Evolutionary conservation across 2,888 invertebrate genomes (phyloP), one percentile per base, ranked within the genome.

Genomic region (Stenotaenia linearis): DNA sequence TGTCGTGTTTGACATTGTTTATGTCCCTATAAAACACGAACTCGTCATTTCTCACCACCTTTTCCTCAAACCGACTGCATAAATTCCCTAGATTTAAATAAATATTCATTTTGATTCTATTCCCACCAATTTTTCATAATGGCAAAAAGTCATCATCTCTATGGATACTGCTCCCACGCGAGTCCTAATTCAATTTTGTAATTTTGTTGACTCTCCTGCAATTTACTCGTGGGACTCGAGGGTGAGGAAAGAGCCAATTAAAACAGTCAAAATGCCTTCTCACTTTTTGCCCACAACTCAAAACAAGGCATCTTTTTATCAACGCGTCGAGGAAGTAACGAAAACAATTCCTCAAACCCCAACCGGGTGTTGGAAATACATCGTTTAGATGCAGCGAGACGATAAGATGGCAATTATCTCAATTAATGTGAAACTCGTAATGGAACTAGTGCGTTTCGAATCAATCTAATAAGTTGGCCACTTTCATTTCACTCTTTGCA

Each of bases 381-480:
- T 50, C 50, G 50, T 50, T 50, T 69, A 69, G 69, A 69, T 69
- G 25, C 18, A 7, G 69, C 10, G 10, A 25, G 1, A 10, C 28
- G 69, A 69, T 69, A 69, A 69, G 69, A 28, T 12, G 69, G 25
- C 69, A 69, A 69, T 69, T 69, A 69, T 69, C 69, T 69, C 69
- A 69, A 69, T 69, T 25, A 69, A 28, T 69, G 69, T 28, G 69
- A 23, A 69, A 69, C 69, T 69, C 69, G 25, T 69, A 69, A 69
- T 69, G 23, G 69, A 69, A 69, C 25, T 28, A 28, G 69, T 69
- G 69, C 12, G 69, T 69, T 25, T 69, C 69, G n/a, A 69, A 69
- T 69, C 69, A 69, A 69, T 69, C 69, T 69, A 69, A 69, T 69
- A 69, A 69, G 69, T 69, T 69, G 69, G 25, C 69, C 69, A 69